Evolutionary conservation across 2,797 vertebrate genomes (phyloP), one percentile per base, ranked within the genome.

Genomic region (Oophaga sylvatica): DNA sequence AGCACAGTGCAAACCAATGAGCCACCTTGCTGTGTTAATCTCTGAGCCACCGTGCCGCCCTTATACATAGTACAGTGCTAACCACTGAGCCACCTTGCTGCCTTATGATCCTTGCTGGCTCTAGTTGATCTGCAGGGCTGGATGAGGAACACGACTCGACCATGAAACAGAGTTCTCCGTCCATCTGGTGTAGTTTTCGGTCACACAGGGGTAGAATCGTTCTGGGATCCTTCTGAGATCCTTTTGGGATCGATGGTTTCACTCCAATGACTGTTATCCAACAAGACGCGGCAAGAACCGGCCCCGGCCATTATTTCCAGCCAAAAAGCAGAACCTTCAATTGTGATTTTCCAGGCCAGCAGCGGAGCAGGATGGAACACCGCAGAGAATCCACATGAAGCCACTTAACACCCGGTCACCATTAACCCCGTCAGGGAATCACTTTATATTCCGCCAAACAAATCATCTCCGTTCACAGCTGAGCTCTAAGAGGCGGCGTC

Each of bases 241-340:
- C 22, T 77, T 29, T 19, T 35, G 84, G 85, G 85, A 86, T 56
- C 41, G 53, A 35, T 86, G 48, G 48, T 73, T 78, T 80, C 16
- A 67, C 20, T 70, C 48, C 22, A 53, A 85, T 26, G 26, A 26
- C 26, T 26, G 26, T 26, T 26, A 26, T 26, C 26, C 26, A 26
- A 26, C 26, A 26, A 26, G 26, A 26, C 26, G 26, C 26, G 35
- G 35, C n/a, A 68, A 19, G 75, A 59, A 59, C 53, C 70, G 17
- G 26, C 67, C 65, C 67, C 59, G 73, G 29, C 57, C 13, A 83
- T 81, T 81, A 80, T 85, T 85, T 78, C 83, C 83, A 78, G 35
- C 75, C 76, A 85, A 56, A 85, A 78, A 67, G 60, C 83, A 85
- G 60, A 70, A 59, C 85, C n/a, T 80, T 65, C 83, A 56, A 73